Evolutionary conservation across 2,888 invertebrate genomes (phyloP).

Genomic region (Drosophila meridiana): DNA sequence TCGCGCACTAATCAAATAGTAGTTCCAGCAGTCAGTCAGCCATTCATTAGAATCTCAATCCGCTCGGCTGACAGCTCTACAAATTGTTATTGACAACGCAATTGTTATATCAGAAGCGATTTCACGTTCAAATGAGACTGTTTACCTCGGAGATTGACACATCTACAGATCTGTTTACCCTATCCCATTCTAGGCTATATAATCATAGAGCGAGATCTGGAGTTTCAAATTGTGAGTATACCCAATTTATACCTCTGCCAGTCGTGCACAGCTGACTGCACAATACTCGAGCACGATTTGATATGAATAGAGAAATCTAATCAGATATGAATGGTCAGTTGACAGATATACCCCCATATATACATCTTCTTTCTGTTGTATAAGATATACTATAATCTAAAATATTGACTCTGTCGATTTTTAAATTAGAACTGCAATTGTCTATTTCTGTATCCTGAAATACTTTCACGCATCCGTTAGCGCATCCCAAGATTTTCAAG

Average conservation of each 20-base stretch:
- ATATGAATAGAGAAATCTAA: neutral
- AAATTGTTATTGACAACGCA: slow-evolving; percentile 81
- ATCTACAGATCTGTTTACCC: neutral
- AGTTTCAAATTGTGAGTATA: neutral
- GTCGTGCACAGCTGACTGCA: neutral
- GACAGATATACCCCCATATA: too few species aligned
- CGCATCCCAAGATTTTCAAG: too few species aligned
- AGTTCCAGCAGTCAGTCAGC: slow-evolving; percentile 36
- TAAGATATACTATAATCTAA: too few species aligned
- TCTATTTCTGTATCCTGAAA: too few species aligned
- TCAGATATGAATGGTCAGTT: too few species aligned
- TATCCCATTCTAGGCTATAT: neutral
- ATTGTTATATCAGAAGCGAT: slow-evolving; percentile 80
- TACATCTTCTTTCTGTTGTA: too few species aligned
- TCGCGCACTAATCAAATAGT: slow-evolving; percentile 73
- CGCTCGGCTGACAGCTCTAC: slow-evolving; percentile 66
- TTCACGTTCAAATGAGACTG: slow-evolving; percentile 73
- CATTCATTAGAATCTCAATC: slow-evolving; percentile 78
- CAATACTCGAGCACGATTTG: neutral
- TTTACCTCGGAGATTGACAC: slow-evolving; percentile 32
- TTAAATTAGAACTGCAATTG: too few species aligned
- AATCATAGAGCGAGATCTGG: neutral
- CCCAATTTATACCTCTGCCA: neutral
- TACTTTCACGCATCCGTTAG: too few species aligned
- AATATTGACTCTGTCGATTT: too few species aligned